Percentiles rank a stretch among this genome's conserved stretches.
Conservation (phyloP, 2,888 invertebrate genomes). For the Hesperia comma region DNA sequence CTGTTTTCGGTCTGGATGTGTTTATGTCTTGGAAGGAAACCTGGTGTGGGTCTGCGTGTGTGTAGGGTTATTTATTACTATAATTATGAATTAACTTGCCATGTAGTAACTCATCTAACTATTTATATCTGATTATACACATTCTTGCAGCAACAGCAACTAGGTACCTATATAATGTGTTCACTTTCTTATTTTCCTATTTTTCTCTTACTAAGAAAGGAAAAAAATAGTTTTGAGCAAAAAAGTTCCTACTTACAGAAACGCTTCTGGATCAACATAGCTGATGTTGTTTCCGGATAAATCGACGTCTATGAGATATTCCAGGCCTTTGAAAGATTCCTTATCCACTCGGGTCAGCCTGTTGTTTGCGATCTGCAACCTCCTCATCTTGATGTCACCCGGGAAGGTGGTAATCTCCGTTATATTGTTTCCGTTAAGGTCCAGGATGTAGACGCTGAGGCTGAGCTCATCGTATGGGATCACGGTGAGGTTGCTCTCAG, state of each 20-base stretch:
- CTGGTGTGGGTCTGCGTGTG: too few species aligned
- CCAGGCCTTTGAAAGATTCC: slow-evolving; percentile 86
- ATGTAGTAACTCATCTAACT: too few species aligned
- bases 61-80: too few species aligned
- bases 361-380: slow-evolving; percentile 88
- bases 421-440: slow-evolving; percentile 88
- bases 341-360: slow-evolving; percentile 83
- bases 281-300: slow-evolving; percentile 87
- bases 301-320: slow-evolving; percentile 88
- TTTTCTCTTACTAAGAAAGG: too few species aligned
- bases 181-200: too few species aligned
- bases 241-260: slow-evolving; percentile 79
- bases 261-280: slow-evolving; percentile 86
- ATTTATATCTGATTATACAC: too few species aligned
- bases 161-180: too few species aligned
- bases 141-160: too few species aligned
- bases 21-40: too few species aligned
- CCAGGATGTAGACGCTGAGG: slow-evolving; percentile 87
- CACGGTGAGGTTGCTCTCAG: slow-evolving; percentile 88
- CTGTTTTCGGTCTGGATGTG: too few species aligned
- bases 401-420: slow-evolving; percentile 85
- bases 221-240: too few species aligned
- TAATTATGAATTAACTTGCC: too few species aligned
- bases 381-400: slow-evolving; percentile 86
- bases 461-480: slow-evolving; percentile 88